Evolutionary conservation across 2,797 vertebrate species (phyloP).

Genomic region (Xenopus petersii): DNA sequence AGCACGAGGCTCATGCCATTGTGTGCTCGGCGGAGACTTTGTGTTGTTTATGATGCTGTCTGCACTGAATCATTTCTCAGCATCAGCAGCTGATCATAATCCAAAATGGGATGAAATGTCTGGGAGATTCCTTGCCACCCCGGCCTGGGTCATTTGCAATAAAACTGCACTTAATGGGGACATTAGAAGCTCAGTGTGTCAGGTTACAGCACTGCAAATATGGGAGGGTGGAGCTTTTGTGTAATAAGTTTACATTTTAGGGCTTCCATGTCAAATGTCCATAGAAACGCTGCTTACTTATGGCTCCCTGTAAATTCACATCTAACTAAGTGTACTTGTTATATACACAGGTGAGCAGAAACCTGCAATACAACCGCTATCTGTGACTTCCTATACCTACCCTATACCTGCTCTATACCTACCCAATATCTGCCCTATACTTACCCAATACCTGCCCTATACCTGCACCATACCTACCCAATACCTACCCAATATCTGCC

Average conservation of each 20-base stretch:
- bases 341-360: no score
- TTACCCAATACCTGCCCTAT: no score
- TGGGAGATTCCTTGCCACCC: conserved; percentile 37
- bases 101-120: conserved; percentile 67
- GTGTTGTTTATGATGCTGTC: conserved; percentile 89
- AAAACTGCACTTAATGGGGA: conserved; percentile 27
- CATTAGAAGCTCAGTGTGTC: conserved; percentile 70
- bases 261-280: background rate
- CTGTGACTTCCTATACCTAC: no score
- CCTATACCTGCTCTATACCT: no score
- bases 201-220: conserved; percentile 84
- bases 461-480: no score
- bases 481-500: no score
- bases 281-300: background rate
- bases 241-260: conserved; percentile 23
- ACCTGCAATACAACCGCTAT: no score
- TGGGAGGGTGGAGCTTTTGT: conserved; percentile 53
- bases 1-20: conserved; percentile 82
- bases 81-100: conserved; percentile 82
- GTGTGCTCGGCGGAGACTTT: conserved; percentile 86
- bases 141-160: conserved; percentile 29
- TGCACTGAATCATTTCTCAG: conserved; percentile 89
- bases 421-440: no score
- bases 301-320: background rate
- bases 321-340: no score